Evolutionary conservation across 2,888 invertebrate species (phyloP), one percentile per base, ranked within the genome.

Genomic region (Nymphalis urticae): DNA sequence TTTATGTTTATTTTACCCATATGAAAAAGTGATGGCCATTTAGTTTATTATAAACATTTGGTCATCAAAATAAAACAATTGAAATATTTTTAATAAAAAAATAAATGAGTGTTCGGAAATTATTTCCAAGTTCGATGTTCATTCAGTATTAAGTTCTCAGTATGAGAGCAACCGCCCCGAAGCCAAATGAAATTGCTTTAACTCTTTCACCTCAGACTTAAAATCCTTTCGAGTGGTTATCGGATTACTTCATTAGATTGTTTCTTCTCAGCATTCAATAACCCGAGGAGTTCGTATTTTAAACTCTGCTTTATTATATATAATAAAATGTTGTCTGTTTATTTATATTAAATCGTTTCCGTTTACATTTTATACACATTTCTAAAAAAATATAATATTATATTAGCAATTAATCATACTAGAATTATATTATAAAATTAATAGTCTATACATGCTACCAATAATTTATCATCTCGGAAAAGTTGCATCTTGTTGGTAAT

Each of bases 101-200:
- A 78, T 77, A 80, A 82, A 82, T 79, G 80, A 81, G 80, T 80
- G 80, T 78, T 76, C 77, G 79, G 81, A 84, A 86, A 85, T 86
- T 85, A 87, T 84, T 86, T 84, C 84, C 81, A 82, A 85, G 86
- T 88, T 85, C 84, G 81, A 86, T 86, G 84, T 86, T 85, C 84
- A 83, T 84, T 85, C 83, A 80, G 82, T 84, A 86, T 86, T 84
- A 87, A 88, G 81, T 85, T 85, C 75, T 74, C 75, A 79, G 77
- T 78, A 79, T 80, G 79, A 77, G 80, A 82, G 81, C 75, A 72
- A 75, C 79, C 77, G 76, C 81, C 71, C 80, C 79, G 80, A 80
- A 84, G 84, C 83, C 79, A 84, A 87, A 86, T 86, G 84, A 84
- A 82, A 85, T 87, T 86, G 84, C 83, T 82, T 84, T 82, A 82